A percentile compares a stretch with the other conserved stretches of the same genome.
phyloP scores from a whole-genome alignment of 2,113 vertebrate genomes.

The Stegostoma tigrinum region DNA sequence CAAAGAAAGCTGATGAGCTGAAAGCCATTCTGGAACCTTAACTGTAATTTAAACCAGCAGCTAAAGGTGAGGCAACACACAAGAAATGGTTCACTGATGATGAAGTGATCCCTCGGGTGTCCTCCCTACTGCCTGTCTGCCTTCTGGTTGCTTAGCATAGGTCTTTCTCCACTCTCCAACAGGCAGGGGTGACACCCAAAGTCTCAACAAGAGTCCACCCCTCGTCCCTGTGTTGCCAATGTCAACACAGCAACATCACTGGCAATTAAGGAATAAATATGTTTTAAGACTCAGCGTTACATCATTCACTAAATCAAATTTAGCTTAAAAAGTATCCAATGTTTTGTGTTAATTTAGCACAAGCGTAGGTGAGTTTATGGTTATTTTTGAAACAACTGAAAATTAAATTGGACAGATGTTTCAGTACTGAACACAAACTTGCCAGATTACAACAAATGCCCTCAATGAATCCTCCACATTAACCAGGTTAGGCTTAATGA shows the following conservation, averaged over 20 bases:
- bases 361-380: background rate
- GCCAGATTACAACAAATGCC: background rate
- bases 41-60: no score
- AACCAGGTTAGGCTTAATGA: constrained; percentile 20
- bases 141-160: no score
- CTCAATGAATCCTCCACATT: constrained; percentile 4
- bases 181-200: no score
- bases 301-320: background rate
- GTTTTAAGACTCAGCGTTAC: background rate
- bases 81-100: no score
- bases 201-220: no score
- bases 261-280: background rate
- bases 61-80: no score
- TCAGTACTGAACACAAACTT: background rate
- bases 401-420: constrained; percentile 25
- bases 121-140: no score
- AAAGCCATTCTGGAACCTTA: no score
- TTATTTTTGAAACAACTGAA: background rate
- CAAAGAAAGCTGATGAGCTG: no score
- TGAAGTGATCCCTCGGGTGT: no score
- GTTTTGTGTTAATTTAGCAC: background rate
- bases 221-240: background rate
- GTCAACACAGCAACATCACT: background rate
- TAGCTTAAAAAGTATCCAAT: background rate
- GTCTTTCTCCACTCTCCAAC: no score